A percentile compares a stretch with the other conserved stretches of the same genome.
Evolutionary conservation across 2,113 vertebrate species (phyloP).

Genomic region (Polyodon spathula): DNA sequence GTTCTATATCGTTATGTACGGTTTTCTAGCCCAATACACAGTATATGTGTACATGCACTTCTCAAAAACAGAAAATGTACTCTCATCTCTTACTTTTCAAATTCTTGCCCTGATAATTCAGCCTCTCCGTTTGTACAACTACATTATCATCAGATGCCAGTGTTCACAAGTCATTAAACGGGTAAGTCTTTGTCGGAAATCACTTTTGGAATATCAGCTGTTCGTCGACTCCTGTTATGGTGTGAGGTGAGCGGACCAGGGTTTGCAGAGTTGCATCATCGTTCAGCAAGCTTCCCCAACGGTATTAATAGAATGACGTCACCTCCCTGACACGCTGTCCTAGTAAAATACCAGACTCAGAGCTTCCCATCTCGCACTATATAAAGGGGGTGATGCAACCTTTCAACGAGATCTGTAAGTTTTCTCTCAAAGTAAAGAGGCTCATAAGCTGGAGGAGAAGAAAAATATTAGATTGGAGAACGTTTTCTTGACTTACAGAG

Average conservation of each 20-base stretch:
- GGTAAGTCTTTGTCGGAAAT: constrained; percentile 22
- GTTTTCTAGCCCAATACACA: too few relatives aligned
- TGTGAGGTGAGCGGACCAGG: constrained; percentile 25
- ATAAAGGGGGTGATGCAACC: constrained; percentile 82
- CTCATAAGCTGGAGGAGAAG: not conserved
- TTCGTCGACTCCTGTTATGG: constrained; percentile 34
- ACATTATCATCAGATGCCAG: constrained; percentile 14
- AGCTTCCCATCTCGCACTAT: constrained; percentile 47
- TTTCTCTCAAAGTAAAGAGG: constrained; percentile 20
- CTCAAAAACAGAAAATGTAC: too few relatives aligned
- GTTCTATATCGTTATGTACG: too few relatives aligned
- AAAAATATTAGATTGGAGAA: not conserved
- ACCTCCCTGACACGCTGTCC: constrained; percentile 48
- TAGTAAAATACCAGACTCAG: constrained; percentile 44
- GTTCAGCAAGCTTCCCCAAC: constrained; percentile 33
- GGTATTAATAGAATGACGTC: constrained; percentile 88
- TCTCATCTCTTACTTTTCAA: too few relatives aligned
- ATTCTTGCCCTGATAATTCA: too few relatives aligned
- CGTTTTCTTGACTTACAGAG: not conserved
- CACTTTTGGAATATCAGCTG: constrained; percentile 15
- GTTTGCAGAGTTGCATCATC: constrained; percentile 71
- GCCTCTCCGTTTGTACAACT: too few relatives aligned
- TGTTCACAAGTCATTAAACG: constrained; percentile 16
- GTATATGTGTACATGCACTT: too few relatives aligned
- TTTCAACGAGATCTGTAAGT: constrained; percentile 34